Evolutionary conservation across 2,888 invertebrate genomes (phyloP).

Genomic region (Sphaeridia pumilis): DNA sequence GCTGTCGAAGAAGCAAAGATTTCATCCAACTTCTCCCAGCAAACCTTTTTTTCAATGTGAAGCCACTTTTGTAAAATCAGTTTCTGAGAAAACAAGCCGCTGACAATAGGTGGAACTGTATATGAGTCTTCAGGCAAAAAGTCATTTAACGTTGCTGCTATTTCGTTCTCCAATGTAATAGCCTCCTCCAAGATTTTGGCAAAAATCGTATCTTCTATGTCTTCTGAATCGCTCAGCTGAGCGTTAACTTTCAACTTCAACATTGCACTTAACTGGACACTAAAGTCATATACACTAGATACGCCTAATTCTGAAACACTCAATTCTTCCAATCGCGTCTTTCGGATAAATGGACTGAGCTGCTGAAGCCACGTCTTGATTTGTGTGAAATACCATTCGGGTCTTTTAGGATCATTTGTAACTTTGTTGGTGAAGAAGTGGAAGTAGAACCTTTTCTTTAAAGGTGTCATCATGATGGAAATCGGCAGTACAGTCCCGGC

Average conservation of each 20-base stretch:
- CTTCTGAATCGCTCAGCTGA: conserved; percentile 16
- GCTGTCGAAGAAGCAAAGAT: conserved; percentile 33
- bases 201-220: conserved; percentile 25
- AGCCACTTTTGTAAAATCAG: conserved; percentile 28
- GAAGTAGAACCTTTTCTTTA: conserved; percentile 28
- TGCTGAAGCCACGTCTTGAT: conserved; percentile 32
- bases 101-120: conserved; percentile 31
- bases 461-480: conserved; percentile 29
- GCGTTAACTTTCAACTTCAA: conserved; percentile 28
- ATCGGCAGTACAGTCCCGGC: conserved; percentile 24
- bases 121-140: conserved; percentile 17
- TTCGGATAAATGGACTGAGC: conserved; percentile 27
- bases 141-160: conserved; percentile 19
- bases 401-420: conserved; percentile 26
- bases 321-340: conserved; percentile 26
- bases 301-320: conserved; percentile 20
- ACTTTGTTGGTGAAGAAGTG: conserved; percentile 31
- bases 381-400: conserved; percentile 36
- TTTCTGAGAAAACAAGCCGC: conserved; percentile 32
- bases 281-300: conserved; percentile 30
- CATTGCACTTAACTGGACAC: conserved; percentile 28
- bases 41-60: conserved; percentile 24
- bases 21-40: conserved; percentile 31
- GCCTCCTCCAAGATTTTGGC: conserved; percentile 34
- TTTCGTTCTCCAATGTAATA: conserved; percentile 30